These are phyloP conservation scores for Spatulosminthurus flaviceps DNA, from an alignment of 2,888 invertebrate genomes.

Conservation along the genomic window DNA sequence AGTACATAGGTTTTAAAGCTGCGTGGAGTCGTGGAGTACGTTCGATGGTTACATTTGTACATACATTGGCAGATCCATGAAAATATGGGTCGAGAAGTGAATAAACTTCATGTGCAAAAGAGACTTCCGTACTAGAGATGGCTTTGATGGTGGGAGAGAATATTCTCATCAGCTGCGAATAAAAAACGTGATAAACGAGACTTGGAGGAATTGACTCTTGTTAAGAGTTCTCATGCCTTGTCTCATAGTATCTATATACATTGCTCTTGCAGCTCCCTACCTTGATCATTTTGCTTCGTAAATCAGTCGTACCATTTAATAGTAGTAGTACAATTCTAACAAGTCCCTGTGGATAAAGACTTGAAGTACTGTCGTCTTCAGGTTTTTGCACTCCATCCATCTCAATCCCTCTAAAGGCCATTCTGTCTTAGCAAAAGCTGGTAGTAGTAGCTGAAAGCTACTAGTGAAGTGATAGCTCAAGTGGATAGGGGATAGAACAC, in stretches of 20 bases:
- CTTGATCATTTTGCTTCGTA: constrained; percentile 53
- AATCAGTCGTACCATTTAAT: constrained; percentile 48
- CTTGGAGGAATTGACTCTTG: constrained; percentile 43
- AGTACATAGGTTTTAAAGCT: no score
- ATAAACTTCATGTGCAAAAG: constrained; percentile 64
- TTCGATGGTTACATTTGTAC: constrained; percentile 11
- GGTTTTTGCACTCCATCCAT: constrained; percentile 53
- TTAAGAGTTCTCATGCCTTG: constrained; percentile 13
- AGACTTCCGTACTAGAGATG: constrained; percentile 61
- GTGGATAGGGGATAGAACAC: no score
- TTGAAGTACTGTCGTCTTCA: constrained; percentile 52
- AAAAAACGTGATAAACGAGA: constrained; percentile 56
- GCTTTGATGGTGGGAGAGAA: constrained; percentile 9
- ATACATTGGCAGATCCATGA: constrained; percentile 24
- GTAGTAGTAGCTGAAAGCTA: not conserved
- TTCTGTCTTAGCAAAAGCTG: not conserved
- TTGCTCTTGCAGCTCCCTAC: constrained; percentile 45
- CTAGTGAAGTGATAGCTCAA: no score
- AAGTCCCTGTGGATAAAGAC: constrained; percentile 29
- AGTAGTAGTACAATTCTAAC: constrained; percentile 25
- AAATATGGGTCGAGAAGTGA: constrained; percentile 63
- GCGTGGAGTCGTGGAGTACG: constrained; percentile 28
- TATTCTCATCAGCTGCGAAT: constrained; percentile 47
- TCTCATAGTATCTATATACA: not conserved
- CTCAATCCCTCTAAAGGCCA: not conserved